These are phyloP conservation scores for Gymnoscelis rufifasciata DNA, from an alignment of 2,888 invertebrate species.

Conservation along the genomic window DNA sequence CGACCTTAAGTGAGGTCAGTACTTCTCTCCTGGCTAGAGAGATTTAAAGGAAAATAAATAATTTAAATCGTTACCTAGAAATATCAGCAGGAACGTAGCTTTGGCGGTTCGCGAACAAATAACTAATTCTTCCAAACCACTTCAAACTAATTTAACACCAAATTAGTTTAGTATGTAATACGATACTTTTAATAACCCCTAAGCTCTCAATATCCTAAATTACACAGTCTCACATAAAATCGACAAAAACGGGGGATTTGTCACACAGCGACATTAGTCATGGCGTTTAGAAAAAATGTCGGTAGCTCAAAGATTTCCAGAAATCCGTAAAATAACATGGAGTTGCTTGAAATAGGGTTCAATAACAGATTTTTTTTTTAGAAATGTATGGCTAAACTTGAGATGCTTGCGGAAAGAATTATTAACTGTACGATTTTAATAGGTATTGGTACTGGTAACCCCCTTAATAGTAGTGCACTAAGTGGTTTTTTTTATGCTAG, in stretches of 20 bases:
- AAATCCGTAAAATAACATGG: slow-evolving; percentile 22
- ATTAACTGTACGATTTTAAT: neutral
- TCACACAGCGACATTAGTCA: slow-evolving; percentile 14
- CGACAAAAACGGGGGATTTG: neutral
- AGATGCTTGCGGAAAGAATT: neutral
- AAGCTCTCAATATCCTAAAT: slow-evolving; percentile 9
- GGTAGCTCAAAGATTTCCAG: slow-evolving; percentile 24
- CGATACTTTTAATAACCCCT: neutral
- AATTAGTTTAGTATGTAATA: slow-evolving; percentile 5
- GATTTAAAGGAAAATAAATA: too few species aligned
- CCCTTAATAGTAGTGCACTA: too few species aligned
- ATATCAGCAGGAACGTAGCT: too few species aligned
- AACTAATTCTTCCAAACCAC: too few species aligned
- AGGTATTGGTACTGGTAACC: too few species aligned
- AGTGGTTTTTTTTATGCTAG: too few species aligned
- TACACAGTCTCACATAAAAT: neutral
- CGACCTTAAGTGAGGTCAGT: too few species aligned
- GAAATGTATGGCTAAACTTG: neutral
- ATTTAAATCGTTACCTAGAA: too few species aligned
- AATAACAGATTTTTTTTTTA: slow-evolving; percentile 11
- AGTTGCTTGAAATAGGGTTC: slow-evolving; percentile 25
- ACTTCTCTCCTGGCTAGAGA: too few species aligned
- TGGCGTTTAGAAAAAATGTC: slow-evolving; percentile 15
- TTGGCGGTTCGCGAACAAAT: too few species aligned
- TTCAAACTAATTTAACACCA: slow-evolving; percentile 3